phyloP scores from a whole-genome alignment of 2,797 vertebrate genomes.

The Nasua narica region DNA sequence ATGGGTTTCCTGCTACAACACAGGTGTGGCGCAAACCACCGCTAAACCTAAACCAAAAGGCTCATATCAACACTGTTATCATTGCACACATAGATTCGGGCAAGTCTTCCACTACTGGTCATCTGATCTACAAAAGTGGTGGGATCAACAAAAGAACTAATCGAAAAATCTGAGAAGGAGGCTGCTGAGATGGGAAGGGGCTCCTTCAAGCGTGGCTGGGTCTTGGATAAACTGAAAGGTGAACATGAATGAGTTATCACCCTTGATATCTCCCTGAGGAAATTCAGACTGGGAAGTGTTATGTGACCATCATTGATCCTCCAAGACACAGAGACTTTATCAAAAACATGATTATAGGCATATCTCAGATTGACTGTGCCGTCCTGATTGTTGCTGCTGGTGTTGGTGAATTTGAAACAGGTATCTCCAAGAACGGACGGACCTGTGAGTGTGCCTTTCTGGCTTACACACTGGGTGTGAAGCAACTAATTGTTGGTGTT shows the following conservation, averaged over 20 bases:
- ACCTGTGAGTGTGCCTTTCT: neutral
- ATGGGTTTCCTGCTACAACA: neutral
- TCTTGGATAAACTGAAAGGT: neutral
- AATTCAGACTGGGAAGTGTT: neutral
- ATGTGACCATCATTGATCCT: neutral
- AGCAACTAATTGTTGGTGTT: neutral
- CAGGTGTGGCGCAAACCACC: neutral
- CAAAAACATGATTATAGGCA: neutral
- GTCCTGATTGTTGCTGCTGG: neutral
- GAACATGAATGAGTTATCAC: neutral
- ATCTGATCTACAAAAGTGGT: neutral
- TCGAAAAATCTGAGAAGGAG: neutral
- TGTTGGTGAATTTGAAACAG: neutral
- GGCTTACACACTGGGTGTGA: neutral
- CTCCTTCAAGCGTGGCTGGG: neutral
- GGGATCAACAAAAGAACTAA: neutral
- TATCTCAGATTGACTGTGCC: neutral
- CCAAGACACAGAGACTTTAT: neutral
- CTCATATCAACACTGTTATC: neutral
- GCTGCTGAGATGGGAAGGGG: neutral
- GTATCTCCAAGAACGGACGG: neutral
- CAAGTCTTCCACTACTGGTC: neutral
- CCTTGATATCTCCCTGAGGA: neutral
- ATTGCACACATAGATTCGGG: neutral
- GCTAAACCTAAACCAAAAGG: neutral